phyloP scores from a whole-genome alignment of 2,797 vertebrate genomes.

The Pteronotus mesoamericanus region DNA sequence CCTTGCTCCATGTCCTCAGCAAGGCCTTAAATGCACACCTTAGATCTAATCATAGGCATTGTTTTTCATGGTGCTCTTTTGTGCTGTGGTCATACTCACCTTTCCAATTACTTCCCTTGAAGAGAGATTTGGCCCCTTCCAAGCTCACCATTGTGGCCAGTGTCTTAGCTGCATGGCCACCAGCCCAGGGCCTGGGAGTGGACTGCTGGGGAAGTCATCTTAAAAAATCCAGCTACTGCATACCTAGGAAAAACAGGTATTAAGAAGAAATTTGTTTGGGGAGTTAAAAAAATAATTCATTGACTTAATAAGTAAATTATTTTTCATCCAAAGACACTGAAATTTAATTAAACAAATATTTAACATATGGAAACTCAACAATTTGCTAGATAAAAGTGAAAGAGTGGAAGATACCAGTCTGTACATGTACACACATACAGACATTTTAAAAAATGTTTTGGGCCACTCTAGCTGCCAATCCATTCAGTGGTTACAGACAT shows the following conservation, averaged over 20 bases:
- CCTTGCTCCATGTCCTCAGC: not conserved
- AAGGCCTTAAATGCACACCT: not conserved
- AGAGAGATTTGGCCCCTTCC: not conserved
- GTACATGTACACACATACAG: not conserved
- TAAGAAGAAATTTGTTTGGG: not conserved
- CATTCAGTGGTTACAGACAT: not conserved
- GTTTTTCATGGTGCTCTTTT: not conserved
- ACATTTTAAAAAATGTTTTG: not conserved
- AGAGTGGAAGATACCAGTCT: not conserved
- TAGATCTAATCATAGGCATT: not conserved
- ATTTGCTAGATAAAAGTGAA: not conserved
- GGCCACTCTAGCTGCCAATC: not conserved
- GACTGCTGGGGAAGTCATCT: not conserved
- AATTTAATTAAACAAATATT: not conserved
- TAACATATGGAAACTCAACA: not conserved
- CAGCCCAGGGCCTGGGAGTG: not conserved
- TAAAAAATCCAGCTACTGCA: not conserved
- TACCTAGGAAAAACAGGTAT: not conserved
- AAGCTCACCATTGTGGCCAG: not conserved
- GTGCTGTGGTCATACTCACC: not conserved
- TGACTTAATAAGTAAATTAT: not conserved
- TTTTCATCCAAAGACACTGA: not conserved
- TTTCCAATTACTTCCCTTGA: not conserved
- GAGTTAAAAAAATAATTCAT: not conserved
- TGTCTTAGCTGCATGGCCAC: not conserved